Conservation (phyloP, 2,113 vertebrate species). For the Melanostigma gelatinosum region DNA sequence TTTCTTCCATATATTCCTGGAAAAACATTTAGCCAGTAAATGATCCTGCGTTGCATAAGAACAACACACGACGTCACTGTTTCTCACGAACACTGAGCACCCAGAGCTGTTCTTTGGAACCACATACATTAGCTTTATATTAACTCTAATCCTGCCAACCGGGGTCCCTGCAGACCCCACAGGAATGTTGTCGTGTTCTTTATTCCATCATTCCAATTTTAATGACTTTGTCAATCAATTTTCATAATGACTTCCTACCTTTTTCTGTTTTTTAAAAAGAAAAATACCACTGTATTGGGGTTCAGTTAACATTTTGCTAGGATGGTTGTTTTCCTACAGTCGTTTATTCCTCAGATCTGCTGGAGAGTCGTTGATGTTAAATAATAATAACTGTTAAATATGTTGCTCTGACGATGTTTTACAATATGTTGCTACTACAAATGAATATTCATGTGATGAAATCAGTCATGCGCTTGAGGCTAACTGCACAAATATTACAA, state of each 20-base stretch:
- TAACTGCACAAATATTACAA: background rate
- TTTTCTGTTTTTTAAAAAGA: too few species aligned
- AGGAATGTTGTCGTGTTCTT: background rate
- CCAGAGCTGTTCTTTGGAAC: background rate
- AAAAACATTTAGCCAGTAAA: background rate
- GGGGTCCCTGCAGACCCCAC: background rate
- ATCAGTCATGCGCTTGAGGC: background rate
- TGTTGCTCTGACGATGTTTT: background rate
- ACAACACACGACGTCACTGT: background rate
- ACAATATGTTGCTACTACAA: conserved; percentile 6
- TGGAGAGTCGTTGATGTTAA: background rate
- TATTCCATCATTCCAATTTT: background rate
- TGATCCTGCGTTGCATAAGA: background rate
- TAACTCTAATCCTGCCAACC: background rate
- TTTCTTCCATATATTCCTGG: background rate
- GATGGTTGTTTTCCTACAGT: background rate
- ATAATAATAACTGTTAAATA: background rate
- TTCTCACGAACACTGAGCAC: background rate
- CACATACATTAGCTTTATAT: background rate
- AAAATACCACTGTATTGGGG: too few species aligned
- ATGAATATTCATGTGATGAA: background rate
- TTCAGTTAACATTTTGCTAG: background rate
- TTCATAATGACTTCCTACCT: background rate
- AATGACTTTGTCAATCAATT: background rate
- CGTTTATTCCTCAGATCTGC: background rate